phyloP scores from a whole-genome alignment of 2,888 invertebrate genomes.

The Philopedon plagiatum region DNA sequence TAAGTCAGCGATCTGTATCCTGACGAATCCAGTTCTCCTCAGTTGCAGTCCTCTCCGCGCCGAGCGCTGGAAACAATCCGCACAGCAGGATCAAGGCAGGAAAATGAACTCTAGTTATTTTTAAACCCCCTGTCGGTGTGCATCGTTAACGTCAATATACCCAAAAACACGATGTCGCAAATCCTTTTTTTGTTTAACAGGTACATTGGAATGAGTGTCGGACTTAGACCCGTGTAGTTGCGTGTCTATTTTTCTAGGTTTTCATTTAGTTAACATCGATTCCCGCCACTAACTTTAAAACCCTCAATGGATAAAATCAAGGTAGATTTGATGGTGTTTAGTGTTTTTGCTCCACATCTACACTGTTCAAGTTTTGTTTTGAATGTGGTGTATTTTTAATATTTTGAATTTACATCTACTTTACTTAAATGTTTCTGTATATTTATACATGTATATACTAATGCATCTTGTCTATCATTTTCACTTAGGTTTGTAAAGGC shows the following conservation, averaged over 20 bases:
- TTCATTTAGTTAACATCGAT: conserved; percentile 34
- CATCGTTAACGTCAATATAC: conserved; percentile 26
- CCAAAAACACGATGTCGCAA: conserved; percentile 35
- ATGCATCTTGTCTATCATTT: conserved; percentile 26
- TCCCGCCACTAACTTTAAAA: conserved; percentile 34
- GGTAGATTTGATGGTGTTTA: conserved; percentile 38
- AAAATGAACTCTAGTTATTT: conserved; percentile 64
- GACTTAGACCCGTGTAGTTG: conserved; percentile 15
- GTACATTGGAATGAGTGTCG: conserved; percentile 1
- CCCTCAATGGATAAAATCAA: conserved; percentile 40
- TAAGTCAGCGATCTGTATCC: conserved; percentile 40
- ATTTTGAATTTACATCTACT: neutral
- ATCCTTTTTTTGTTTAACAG: conserved; percentile 18
- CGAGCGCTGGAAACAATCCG: conserved; percentile 37
- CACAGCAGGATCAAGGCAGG: conserved; percentile 46
- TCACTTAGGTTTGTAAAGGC: conserved; percentile 20
- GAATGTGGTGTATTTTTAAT: conserved; percentile 17
- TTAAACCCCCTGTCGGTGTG: conserved; percentile 62
- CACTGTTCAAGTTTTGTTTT: conserved; percentile 20
- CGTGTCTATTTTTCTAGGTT: conserved; percentile 24
- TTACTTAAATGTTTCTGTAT: neutral
- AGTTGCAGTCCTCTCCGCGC: conserved; percentile 43
- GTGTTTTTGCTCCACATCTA: conserved; percentile 30
- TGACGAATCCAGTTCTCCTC: conserved; percentile 15
- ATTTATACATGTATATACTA: conserved; percentile 22